These are phyloP conservation scores for Melangyna quadrimaculata DNA, from an alignment of 2,888 invertebrate species.

Conservation along the genomic window DNA sequence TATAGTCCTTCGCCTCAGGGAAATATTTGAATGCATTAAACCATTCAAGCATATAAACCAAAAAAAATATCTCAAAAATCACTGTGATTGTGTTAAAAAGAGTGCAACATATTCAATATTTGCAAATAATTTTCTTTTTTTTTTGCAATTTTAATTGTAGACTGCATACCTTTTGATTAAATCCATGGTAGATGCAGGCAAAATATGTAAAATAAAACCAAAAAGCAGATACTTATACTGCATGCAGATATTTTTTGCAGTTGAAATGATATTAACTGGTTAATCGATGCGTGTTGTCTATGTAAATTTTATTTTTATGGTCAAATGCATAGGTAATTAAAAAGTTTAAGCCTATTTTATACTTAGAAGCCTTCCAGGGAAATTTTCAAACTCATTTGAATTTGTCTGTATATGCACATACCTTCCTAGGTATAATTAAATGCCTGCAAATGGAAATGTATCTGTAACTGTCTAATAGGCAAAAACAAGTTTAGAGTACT, in stretches of 20 bases:
- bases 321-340: slow-evolving; percentile 29
- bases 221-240: background rate
- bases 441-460: background rate
- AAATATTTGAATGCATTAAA: background rate
- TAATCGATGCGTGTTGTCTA: slow-evolving; percentile 32
- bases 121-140: background rate
- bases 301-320: slow-evolving; percentile 16
- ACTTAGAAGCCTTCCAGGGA: background rate
- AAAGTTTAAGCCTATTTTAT: background rate
- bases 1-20: background rate
- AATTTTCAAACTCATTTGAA: background rate
- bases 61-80: slow-evolving; percentile 15
- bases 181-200: background rate
- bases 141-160: slow-evolving; percentile 10
- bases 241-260: background rate
- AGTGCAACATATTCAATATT: background rate
- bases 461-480: background rate
- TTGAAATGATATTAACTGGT: background rate
- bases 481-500: background rate
- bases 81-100: slow-evolving; percentile 7
- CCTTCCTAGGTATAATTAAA: background rate
- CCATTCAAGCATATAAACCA: slow-evolving; percentile 1
- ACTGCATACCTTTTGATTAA: slow-evolving; percentile 11
- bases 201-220: background rate
- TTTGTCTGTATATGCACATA: background rate